These are phyloP conservation scores for Percina caprodes DNA, from an alignment of 2,113 vertebrate genomes.

Conservation along the genomic window DNA sequence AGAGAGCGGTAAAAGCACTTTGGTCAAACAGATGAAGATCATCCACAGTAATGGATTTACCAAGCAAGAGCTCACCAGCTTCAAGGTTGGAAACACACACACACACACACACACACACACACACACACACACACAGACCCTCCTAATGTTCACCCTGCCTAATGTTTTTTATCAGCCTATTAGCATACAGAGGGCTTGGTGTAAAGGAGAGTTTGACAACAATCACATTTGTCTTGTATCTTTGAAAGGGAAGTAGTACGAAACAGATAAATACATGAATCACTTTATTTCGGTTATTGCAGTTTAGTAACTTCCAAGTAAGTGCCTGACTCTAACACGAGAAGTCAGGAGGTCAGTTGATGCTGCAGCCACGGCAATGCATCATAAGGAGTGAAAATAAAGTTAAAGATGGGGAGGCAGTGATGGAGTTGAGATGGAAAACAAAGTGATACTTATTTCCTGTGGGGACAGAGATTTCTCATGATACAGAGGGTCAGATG, in stretches of 20 bases:
- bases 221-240: conserved; percentile 1
- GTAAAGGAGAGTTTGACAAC: not conserved
- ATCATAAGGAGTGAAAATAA: not conserved
- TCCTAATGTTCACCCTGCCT: not conserved
- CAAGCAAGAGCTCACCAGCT: conserved; percentile 82
- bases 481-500: conserved; percentile 54
- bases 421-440: conserved; percentile 26
- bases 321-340: not conserved
- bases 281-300: not conserved
- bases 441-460: conserved; percentile 16
- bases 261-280: not conserved
- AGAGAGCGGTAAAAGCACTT: conserved; percentile 85
- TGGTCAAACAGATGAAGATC: conserved; percentile 89
- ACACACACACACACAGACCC: not conserved
- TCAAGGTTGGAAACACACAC: conserved; percentile 78
- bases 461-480: conserved; percentile 32
- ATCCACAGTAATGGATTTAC: conserved; percentile 86
- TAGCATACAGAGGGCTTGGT: conserved; percentile 23
- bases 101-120: conserved; percentile 21
- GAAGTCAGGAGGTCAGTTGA: not conserved
- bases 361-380: not conserved
- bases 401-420: not conserved
- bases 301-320: not conserved
- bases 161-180: not conserved
- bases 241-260: fast-evolving